Evolutionary conservation across 2,797 vertebrate genomes (phyloP), one percentile per base, ranked within the genome.

Genomic region (Tragelaphus oryx): DNA sequence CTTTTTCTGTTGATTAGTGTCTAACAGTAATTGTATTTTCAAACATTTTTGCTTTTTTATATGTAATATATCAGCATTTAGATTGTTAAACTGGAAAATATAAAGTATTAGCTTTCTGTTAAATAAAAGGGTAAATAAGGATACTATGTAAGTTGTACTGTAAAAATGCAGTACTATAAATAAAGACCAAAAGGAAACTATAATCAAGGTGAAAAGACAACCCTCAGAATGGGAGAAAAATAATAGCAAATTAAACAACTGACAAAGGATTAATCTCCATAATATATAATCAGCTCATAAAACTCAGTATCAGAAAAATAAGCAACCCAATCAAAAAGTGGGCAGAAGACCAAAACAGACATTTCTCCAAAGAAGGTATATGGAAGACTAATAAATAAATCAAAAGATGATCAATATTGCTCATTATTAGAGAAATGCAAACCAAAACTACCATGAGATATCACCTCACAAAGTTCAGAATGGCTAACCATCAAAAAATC

Each of bases 1-100:
- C 22, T 81, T 89, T 85, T 74, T 86, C 28, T 52, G 16, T 82
- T 93, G 26, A 50, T 78, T 57, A 95, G 8, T 10, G 8, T 92
- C 68, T 54, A 81, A 94, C 76, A 17, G 33, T 71, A 80, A 79
- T 81, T 91, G 33, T 71, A 71, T 87, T 93, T 95, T 87, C 57
- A 87, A 95, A 75, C 6, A 75, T 80, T 83, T 93, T 60, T 92
- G 33, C 1, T 79, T 89, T 90, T 88, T 71, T 57, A 74, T 28
- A 80, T 65, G 46, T 78, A 83, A 52, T 16, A 59, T 48, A 94
- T 82, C 37, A 93, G 87, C 17, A 74, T 94, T 89, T 79, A 59
- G 30, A 91, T 74, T 88, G 87, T 95, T 96, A 79, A 87, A 46
- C 1, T 83, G n/a, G 48, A 28, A 75, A 74, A 41, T 6, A 76